Conservation (phyloP, 1,140 invertebrate genomes). For the Formica exsecta region DNA sequence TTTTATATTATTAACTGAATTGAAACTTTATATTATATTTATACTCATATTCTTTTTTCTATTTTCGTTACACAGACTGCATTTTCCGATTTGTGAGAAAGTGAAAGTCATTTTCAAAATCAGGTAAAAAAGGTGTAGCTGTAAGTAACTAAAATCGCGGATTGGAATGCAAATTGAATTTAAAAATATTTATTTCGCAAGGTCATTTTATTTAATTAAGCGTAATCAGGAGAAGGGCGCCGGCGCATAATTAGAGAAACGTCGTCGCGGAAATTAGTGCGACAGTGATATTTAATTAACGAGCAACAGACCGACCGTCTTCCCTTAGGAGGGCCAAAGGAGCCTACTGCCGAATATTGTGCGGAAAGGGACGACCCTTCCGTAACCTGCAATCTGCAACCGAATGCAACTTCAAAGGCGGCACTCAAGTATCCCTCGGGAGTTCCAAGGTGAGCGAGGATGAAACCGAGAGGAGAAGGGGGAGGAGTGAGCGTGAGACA, state of each 20-base stretch:
- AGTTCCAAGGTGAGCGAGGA: slow-evolving; percentile 49
- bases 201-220: slow-evolving; percentile 16
- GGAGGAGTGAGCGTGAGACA: neutral
- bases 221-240: neutral
- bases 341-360: slow-evolving; percentile 22
- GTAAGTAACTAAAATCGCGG: neutral
- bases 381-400: neutral
- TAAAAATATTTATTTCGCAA: slow-evolving; percentile 17
- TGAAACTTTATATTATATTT: no score
- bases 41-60: no score
- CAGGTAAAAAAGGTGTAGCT: neutral
- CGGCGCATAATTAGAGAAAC: slow-evolving; percentile 33
- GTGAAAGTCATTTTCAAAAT: neutral
- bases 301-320: neutral
- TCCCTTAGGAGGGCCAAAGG: no score
- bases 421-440: slow-evolving; percentile 40
- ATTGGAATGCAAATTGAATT: neutral
- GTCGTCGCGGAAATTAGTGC: slow-evolving; percentile 29
- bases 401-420: slow-evolving; percentile 48
- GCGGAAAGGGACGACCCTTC: neutral
- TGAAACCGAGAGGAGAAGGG: neutral
- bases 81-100: no score
- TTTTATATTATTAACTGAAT: no score
- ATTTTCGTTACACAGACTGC: no score
- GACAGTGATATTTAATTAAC: slow-evolving; percentile 51